Evolutionary conservation across 2,888 invertebrate genomes (phyloP).

Genomic region (Anticlea derivata): DNA sequence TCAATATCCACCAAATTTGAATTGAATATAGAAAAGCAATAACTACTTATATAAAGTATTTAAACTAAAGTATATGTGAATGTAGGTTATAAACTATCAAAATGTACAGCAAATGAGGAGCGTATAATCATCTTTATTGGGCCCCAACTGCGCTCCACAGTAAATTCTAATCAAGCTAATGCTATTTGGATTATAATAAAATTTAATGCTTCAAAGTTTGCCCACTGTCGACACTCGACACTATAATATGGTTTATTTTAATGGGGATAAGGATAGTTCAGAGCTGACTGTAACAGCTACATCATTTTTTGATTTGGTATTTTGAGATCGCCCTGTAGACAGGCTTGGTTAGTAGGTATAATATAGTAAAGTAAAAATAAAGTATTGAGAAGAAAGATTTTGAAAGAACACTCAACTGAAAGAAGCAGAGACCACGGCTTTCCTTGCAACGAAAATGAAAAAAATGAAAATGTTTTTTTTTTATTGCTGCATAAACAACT

Average conservation of each 20-base stretch:
- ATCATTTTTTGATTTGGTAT: conserved; percentile 7
- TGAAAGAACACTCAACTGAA: too few relatives aligned
- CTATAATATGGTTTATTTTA: conserved; percentile 23
- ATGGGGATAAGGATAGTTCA: conserved; percentile 17
- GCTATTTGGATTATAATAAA: conserved; percentile 38
- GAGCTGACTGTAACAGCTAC: conserved; percentile 1
- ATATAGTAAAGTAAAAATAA: too few relatives aligned
- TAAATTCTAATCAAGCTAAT: conserved; percentile 38
- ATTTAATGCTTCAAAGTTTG: conserved; percentile 34
- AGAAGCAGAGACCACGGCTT: too few relatives aligned
- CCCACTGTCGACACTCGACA: conserved; percentile 20
- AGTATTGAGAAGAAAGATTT: too few relatives aligned
- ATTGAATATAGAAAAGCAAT: conserved; percentile 1
- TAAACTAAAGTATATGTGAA: background rate
- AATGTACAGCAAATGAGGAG: conserved; percentile 25
- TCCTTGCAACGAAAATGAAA: too few relatives aligned
- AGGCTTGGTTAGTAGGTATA: too few relatives aligned
- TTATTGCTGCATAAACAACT: too few relatives aligned
- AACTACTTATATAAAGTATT: conserved; percentile 12
- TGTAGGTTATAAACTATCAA: conserved; percentile 5
- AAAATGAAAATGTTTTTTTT: too few relatives aligned
- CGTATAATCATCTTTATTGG: conserved; percentile 34
- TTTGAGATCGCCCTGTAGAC: background rate
- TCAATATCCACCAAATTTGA: conserved; percentile 9
- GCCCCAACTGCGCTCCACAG: conserved; percentile 31